Conservation (phyloP, 92 coral and sea anemone genomes). For the Siderastrea siderea region DNA sequence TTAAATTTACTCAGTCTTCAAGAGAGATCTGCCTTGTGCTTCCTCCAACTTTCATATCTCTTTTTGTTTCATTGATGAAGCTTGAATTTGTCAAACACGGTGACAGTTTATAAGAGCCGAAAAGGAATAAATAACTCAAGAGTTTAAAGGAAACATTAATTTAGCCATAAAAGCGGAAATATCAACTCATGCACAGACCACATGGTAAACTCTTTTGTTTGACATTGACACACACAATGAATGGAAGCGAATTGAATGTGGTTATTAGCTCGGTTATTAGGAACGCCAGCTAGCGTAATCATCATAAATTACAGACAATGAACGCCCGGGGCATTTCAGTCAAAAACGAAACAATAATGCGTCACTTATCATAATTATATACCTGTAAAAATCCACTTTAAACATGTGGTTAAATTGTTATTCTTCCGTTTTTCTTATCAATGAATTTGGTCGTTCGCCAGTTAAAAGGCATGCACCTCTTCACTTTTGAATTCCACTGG, state of each 20-base stretch:
- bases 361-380: conserved; percentile 1
- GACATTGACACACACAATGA: neutral
- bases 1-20: too few species aligned
- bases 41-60: neutral
- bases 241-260: neutral
- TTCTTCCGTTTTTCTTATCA: neutral
- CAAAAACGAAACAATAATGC: neutral
- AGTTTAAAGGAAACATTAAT: neutral
- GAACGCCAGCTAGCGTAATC: neutral
- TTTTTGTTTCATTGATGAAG: too few species aligned
- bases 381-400: conserved; percentile 23
- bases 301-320: neutral
- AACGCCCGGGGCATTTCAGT: neutral
- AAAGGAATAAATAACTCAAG: neutral
- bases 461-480: neutral
- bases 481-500: neutral
- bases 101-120: neutral
- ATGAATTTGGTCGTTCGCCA: neutral
- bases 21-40: too few species aligned
- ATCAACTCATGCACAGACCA: neutral
- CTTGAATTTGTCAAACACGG: neutral
- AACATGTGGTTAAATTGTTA: conserved; percentile 6
- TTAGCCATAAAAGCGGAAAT: neutral
- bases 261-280: neutral
- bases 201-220: neutral